Evolutionary conservation across 2,888 invertebrate species (phyloP).

Genomic region (Drosophila kuntzei): DNA sequence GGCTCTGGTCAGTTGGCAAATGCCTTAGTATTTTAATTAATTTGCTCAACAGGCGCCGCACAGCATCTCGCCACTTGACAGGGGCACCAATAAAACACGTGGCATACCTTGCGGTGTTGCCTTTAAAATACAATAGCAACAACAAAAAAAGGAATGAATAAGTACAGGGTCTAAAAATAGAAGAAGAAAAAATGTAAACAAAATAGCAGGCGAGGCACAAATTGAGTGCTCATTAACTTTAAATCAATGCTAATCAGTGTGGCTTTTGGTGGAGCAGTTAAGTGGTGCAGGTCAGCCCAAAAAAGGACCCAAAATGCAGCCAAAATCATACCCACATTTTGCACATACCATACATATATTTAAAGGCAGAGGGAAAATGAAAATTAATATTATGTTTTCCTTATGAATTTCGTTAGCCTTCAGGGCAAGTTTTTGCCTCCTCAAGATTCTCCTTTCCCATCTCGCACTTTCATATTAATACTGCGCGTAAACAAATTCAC

Average conservation of each 20-base stretch:
- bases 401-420: conserved; percentile 25
- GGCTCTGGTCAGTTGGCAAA: conserved; percentile 57
- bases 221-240: conserved; percentile 75
- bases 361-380: conserved; percentile 11
- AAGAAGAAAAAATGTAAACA: conserved; percentile 15
- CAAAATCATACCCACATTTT: not conserved
- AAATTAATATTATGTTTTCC: conserved; percentile 35
- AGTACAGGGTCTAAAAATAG: no score
- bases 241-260: conserved; percentile 80
- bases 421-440: conserved; percentile 2
- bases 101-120: conserved; percentile 67
- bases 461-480: conserved; percentile 42
- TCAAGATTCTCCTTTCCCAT: not conserved
- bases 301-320: conserved; percentile 5
- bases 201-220: conserved; percentile 36
- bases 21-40: conserved; percentile 79
- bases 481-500: conserved; percentile 65
- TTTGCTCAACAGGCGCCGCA: conserved; percentile 66
- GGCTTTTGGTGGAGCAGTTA: conserved; percentile 24
- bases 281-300: conserved; percentile 4
- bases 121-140: conserved; percentile 15
- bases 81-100: conserved; percentile 46
- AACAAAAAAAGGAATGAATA: not conserved
- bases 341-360: conserved; percentile 2
- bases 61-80: conserved; percentile 18